Evolutionary conservation across 2,797 vertebrate species (phyloP), one percentile per base, ranked within the genome.

Genomic region (Tolypeutes matacus): DNA sequence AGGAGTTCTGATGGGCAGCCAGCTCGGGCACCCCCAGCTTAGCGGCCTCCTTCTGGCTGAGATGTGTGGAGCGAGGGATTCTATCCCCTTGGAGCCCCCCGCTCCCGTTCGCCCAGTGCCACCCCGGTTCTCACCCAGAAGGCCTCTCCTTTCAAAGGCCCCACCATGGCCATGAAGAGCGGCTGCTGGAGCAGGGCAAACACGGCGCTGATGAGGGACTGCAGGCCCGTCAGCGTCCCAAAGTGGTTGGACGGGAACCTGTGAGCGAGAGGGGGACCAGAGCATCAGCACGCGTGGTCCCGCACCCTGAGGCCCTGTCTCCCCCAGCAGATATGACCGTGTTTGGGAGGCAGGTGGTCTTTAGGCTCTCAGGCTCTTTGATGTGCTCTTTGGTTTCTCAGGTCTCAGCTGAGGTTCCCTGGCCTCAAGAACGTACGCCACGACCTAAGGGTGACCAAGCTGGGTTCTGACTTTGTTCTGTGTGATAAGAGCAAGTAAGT

Each of bases 241-340:
- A 99, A 99, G 97, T 99, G 99, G 96, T 98, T 99, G 80, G 99
- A 99, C 0, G 99, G 99, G 92, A 99, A 99, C 83, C 99, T 99
- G 98, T 65, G 62, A 9, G 13, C 3, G 31, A 96, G 29, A 88
- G 1, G 42, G 5, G 34, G 39, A 15, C 27, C 65, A 49, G 1
- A 7, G 34, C 5, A 7, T 84, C 85, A 73, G 72, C 11, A 9
- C 0, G 1, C 0, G 34, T 3, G 14, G 34, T 1, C 64, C 31
- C 18, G 11, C 18, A 42, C 34, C 46, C 67, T 62, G 11, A 8
- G 31, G 10, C 58, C 46, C 23, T 46, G 2, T 18, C 31, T 56
- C 4, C 17, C 3, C 20, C 14, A 42, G 27, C 5, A 1, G 3
- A n/a, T 7, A 17, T 11, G 2, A 3, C 8, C 18, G 14, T 4